Evolutionary conservation across 2,797 vertebrate species (phyloP).

Genomic region (Sebastes jordani): DNA sequence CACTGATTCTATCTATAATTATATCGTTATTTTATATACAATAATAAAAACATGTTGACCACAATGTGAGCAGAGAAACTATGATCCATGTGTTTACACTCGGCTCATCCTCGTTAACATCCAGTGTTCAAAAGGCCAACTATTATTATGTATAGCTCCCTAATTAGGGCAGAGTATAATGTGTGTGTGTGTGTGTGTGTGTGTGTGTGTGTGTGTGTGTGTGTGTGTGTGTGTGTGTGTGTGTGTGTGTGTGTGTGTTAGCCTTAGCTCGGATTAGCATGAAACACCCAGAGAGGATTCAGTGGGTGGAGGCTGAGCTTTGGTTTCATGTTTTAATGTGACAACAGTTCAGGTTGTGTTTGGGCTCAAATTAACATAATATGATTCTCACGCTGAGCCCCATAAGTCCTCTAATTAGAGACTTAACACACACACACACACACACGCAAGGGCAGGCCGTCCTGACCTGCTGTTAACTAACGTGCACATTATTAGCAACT

Average conservation of each 20-base stretch:
- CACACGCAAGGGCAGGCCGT: neutral
- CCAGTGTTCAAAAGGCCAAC: neutral
- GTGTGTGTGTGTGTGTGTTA: constrained; percentile 1
- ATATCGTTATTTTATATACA: neutral
- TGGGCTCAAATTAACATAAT: constrained; percentile 21
- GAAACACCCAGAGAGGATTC: neutral
- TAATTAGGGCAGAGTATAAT: constrained; percentile 8
- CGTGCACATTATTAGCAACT: constrained; percentile 3
- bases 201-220: neutral
- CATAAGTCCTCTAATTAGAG: constrained; percentile 28
- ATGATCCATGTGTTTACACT: neutral
- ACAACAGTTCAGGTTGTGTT: neutral
- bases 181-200: constrained; percentile 1
- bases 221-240: neutral
- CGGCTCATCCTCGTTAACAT: constrained; percentile 9
- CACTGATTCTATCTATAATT: neutral
- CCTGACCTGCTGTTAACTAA: neutral
- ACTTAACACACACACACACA: neutral
- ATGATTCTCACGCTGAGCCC: neutral
- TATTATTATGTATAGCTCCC: neutral
- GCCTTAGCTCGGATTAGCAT: constrained; percentile 26
- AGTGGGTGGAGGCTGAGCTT: constrained; percentile 6
- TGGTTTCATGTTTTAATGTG: constrained; percentile 11
- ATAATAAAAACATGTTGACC: neutral
- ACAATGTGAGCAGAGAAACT: neutral